These are phyloP conservation scores for Notodonta ziczac DNA, from an alignment of 2,888 invertebrate species.

Conservation along the genomic window DNA sequence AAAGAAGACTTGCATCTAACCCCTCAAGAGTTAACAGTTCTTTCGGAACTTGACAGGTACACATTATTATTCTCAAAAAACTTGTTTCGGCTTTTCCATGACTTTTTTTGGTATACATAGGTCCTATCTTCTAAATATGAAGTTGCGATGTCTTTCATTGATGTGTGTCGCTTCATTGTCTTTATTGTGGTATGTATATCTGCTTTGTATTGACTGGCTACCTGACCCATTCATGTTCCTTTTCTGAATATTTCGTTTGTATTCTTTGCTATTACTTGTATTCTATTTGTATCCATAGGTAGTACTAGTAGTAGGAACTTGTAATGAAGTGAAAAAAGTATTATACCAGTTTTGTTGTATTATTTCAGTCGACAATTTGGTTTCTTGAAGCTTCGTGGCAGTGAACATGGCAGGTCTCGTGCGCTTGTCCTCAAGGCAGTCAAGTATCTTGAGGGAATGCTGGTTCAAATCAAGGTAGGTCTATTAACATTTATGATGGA, in stretches of 20 bases:
- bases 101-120: background rate
- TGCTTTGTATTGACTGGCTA: too few species aligned
- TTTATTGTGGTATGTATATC: too few species aligned
- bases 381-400: slow-evolving; percentile 91
- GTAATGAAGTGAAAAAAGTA: too few species aligned
- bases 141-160: too few species aligned
- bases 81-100: slow-evolving; percentile 3
- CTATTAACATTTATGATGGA: too few species aligned
- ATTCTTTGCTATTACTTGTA: too few species aligned
- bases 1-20: slow-evolving; percentile 89
- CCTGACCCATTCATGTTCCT: too few species aligned
- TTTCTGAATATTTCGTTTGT: too few species aligned
- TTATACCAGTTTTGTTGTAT: background rate
- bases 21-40: slow-evolving; percentile 92
- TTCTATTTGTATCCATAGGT: too few species aligned
- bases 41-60: slow-evolving; percentile 95
- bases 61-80: slow-evolving; percentile 2
- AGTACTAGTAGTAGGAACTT: too few species aligned
- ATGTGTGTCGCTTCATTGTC: too few species aligned
- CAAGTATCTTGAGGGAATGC: slow-evolving; percentile 93
- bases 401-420: slow-evolving; percentile 92
- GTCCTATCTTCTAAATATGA: too few species aligned
- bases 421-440: slow-evolving; percentile 93
- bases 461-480: slow-evolving; percentile 89
- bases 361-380: slow-evolving; percentile 95